phyloP scores from a whole-genome alignment of 2,888 invertebrate species.

The Orchesella flavescens region DNA sequence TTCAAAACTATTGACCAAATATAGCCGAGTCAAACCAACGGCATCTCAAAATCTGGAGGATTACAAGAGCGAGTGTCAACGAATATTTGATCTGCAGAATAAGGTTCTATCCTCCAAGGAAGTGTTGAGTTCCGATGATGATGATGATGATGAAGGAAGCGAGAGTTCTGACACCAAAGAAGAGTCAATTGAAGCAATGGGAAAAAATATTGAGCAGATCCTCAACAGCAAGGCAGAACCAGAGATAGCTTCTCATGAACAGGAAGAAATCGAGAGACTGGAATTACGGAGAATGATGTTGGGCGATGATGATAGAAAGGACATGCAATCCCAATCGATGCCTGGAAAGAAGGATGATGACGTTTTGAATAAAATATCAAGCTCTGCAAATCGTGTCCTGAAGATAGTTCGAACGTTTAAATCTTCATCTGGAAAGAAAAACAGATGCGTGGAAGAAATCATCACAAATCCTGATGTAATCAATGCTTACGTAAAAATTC shows the following conservation, averaged over 20 bases:
- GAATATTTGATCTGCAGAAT: slow-evolving; percentile 98
- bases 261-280: slow-evolving; percentile 45
- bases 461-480: slow-evolving; percentile 28
- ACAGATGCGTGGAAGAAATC: slow-evolving; percentile 15
- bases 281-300: slow-evolving; percentile 45
- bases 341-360: slow-evolving; percentile 7
- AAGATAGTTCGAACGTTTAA: slow-evolving; percentile 28
- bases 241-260: slow-evolving; percentile 77
- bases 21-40: slow-evolving; percentile 97
- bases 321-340: background rate
- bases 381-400: background rate
- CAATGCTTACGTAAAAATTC: slow-evolving; percentile 23
- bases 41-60: slow-evolving; percentile 98
- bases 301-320: slow-evolving; percentile 20
- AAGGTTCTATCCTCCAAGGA: slow-evolving; percentile 93
- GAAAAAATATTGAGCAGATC: slow-evolving; percentile 81
- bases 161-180: slow-evolving; percentile 15
- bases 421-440: background rate
- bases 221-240: slow-evolving; percentile 96
- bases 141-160: slow-evolving; percentile 80
- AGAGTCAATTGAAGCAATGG: background rate
- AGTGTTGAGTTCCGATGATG: slow-evolving; percentile 94
- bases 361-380: background rate
- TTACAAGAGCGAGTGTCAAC: slow-evolving; percentile 98
- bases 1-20: slow-evolving; percentile 95